Base-by-base conservation (phyloP, 2,888 invertebrate species). In the Liposcelis brunnea region DNA sequence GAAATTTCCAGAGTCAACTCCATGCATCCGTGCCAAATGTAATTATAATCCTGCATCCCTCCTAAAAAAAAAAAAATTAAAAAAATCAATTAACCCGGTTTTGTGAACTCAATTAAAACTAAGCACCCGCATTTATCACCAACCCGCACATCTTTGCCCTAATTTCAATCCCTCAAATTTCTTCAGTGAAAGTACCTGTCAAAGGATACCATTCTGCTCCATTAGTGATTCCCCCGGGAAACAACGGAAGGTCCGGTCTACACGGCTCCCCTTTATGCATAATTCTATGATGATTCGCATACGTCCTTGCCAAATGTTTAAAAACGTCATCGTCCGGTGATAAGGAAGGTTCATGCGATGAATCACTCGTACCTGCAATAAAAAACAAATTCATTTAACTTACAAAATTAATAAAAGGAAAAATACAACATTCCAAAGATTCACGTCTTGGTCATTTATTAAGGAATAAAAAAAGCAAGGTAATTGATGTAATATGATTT, bases 1-100 rank as follows among this genome's bases (percentile, higher is more conserved):
- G 89, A 86, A 46, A 94, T 75, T 63, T 94, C 93, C 37, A 94
- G 64, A 0, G 93, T 91, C n/a, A 93, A 72, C 63, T 93, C 93
- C 85, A 94, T 85, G 61, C 89, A 89, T 11, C 91, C 91, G 56
- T 81, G 83, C 79, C 81, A 81, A 11, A 89, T 74, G 63, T 94
- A 94, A 63, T 93, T 93, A 63, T 84, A 94, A 61, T 94, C 94
- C 64, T 87, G 86, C 86, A 87, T 86, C 16, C 86, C 84, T 46
- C 87, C 86, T 71, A 57, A 10, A 52, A 53, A 46, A 47, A 50
- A 48, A 43, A 47, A 18, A 44, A 42, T n/a, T 34, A 44, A 45
- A 33, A 46, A 45, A 19, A 16, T 47, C 11, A 26, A 8, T n/a
- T n/a, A n/a, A n/a, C n/a, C n/a, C n/a, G n/a, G n/a, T n/a, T n/a